Base-by-base conservation (phyloP, 1,140 invertebrate species). In the Euwallacea fornicatus region DNA sequence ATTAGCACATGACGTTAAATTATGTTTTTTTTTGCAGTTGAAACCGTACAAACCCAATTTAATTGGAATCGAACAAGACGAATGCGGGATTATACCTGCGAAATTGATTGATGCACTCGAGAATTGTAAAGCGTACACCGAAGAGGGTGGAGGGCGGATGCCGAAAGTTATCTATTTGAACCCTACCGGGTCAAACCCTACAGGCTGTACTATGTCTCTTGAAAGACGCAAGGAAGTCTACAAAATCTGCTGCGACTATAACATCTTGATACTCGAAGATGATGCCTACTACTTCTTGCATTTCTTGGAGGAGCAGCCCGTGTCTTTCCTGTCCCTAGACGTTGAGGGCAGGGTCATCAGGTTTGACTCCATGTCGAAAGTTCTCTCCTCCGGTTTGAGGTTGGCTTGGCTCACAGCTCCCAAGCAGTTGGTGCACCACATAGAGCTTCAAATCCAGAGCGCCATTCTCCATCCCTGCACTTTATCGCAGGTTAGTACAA, bases 221-320 rank as follows among this genome's bases (percentile, higher is more conserved):
- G 84, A 89, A 33, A 85, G 91, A 69, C 86, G 89, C 58, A 84
- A 86, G 68, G 85, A 89, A 80, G 89, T 93, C 43, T 94, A 94
- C 76, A 83, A 85, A 73, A 85, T 93, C 74, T 90, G 90, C 16
- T 90, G 88, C 79, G 84, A 88, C 76, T 92, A 91, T 78, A 87
- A 93, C 82, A 86, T 94, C 42, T 75, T 94, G 0, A 92, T 94
- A 66, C 76, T 94, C 0, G 92, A 94, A 79, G 92, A 94, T 77
- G 92, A 93, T 83, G 90, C 92, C 2, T 94, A 93, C 77, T 91
- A 88, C 78, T 93, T 89, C 78, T 81, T 93, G 74, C 89, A 91
- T 77, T 93, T 90, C 79, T 66, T 76, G n/a, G 88, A 79, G 43
- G 83, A 87, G 66, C 82, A 85, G 58, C 84, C 88, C 0, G 85